phyloP scores from a whole-genome alignment of 64 coral and sea anemone species.

The Trachythela sp. region DNA sequence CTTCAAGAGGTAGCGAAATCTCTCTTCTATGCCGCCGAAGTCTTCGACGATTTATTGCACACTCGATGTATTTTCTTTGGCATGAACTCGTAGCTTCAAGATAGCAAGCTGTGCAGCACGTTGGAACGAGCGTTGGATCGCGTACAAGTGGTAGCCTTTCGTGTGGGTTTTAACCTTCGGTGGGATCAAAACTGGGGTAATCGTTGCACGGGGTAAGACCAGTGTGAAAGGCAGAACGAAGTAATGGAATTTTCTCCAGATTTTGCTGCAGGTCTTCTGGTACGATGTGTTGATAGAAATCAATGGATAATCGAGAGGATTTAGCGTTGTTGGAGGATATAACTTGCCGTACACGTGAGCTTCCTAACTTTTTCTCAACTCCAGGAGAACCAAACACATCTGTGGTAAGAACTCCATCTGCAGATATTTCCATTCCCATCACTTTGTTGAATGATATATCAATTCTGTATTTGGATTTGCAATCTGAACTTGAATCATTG shows the following conservation, averaged over 20 bases:
- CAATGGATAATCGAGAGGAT: background rate
- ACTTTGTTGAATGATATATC: background rate
- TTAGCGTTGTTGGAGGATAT: background rate
- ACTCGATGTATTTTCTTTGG: background rate
- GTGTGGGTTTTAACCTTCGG: background rate
- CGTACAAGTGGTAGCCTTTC: background rate
- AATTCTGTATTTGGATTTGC: background rate
- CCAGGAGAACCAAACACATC: background rate
- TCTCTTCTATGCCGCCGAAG: background rate
- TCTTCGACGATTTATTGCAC: background rate
- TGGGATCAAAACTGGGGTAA: background rate
- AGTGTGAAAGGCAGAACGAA: background rate
- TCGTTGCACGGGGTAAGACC: background rate
- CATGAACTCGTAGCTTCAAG: background rate
- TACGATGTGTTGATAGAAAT: background rate
- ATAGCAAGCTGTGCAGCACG: background rate
- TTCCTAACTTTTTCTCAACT: background rate
- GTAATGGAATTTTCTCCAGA: background rate
- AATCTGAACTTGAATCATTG: background rate
- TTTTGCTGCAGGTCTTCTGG: background rate
- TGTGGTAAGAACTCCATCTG: background rate
- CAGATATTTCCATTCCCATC: background rate
- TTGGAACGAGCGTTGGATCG: conserved; percentile 3
- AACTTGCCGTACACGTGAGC: background rate
- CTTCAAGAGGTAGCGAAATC: background rate